phyloP scores from a whole-genome alignment of 2,113 vertebrate species.

The Pelmatolapia mariae region DNA sequence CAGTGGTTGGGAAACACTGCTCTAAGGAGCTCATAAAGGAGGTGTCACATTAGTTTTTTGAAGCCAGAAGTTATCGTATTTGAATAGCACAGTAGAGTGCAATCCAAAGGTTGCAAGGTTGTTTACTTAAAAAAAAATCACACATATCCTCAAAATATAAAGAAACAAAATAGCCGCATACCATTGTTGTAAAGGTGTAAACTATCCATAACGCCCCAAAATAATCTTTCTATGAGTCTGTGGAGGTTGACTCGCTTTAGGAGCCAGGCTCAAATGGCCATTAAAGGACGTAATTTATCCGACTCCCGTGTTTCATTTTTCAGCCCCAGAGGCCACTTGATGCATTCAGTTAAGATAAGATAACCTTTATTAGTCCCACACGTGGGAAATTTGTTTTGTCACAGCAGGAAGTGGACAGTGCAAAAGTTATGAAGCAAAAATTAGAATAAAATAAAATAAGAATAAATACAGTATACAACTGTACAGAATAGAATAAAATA shows the following conservation, averaged over 20 bases:
- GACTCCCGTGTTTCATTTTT: neutral
- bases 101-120: neutral
- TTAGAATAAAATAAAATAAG: too few relatives aligned
- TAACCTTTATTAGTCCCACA: too few relatives aligned
- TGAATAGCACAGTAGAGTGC: neutral
- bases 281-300: neutral
- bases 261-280: neutral
- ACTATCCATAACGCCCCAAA: neutral
- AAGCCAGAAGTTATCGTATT: rapidly evolving
- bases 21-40: neutral
- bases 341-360: neutral
- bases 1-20: neutral
- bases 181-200: neutral
- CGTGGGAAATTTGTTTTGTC: too few relatives aligned
- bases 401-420: too few relatives aligned
- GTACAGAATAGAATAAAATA: too few relatives aligned
- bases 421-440: too few relatives aligned
- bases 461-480: too few relatives aligned
- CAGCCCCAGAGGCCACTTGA: too few relatives aligned
- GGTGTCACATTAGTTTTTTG: neutral
- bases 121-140: neutral
- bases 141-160: neutral
- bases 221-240: neutral
- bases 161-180: neutral
- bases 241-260: neutral